Conservation (phyloP, 2,113 vertebrate genomes). For the Mustela lutreola region DNA sequence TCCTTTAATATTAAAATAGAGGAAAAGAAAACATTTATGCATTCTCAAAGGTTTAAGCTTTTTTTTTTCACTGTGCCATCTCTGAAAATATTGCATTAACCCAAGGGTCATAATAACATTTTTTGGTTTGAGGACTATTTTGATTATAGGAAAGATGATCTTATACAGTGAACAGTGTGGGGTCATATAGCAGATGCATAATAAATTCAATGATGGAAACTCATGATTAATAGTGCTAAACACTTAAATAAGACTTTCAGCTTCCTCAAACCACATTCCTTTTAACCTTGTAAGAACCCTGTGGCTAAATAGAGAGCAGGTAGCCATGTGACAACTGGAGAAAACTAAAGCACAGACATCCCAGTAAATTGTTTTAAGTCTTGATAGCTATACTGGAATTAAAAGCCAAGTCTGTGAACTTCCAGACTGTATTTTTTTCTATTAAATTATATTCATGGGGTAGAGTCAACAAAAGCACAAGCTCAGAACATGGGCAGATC, state of each 20-base stretch:
- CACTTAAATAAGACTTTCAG: slow-evolving; percentile 50
- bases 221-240: slow-evolving; percentile 66
- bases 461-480: neutral
- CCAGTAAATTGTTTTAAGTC: neutral
- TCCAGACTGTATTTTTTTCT: neutral
- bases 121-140: slow-evolving; percentile 57
- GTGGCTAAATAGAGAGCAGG: slow-evolving; percentile 27
- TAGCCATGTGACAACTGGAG: slow-evolving; percentile 18
- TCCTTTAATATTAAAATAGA: slow-evolving; percentile 48
- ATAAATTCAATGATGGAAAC: slow-evolving; percentile 68
- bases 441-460: neutral
- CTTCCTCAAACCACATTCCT: slow-evolving; percentile 55
- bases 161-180: slow-evolving; percentile 16
- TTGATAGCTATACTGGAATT: neutral
- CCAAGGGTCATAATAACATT: slow-evolving; percentile 37
- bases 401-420: neutral
- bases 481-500: neutral
- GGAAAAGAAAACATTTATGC: slow-evolving; percentile 69
- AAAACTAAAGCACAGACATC: slow-evolving; percentile 34
- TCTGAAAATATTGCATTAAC: slow-evolving; percentile 65
- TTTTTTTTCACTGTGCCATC: slow-evolving; percentile 50
- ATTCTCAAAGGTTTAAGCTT: slow-evolving; percentile 46
- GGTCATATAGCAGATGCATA: slow-evolving; percentile 27
- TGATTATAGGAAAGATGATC: slow-evolving; percentile 71
- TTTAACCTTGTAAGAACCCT: slow-evolving; percentile 60